Percentiles rank a stretch among this genome's conserved stretches.
These are phyloP conservation scores for Nomada lathburiana DNA, from an alignment of 2,888 invertebrate genomes.

Conservation along the genomic window DNA sequence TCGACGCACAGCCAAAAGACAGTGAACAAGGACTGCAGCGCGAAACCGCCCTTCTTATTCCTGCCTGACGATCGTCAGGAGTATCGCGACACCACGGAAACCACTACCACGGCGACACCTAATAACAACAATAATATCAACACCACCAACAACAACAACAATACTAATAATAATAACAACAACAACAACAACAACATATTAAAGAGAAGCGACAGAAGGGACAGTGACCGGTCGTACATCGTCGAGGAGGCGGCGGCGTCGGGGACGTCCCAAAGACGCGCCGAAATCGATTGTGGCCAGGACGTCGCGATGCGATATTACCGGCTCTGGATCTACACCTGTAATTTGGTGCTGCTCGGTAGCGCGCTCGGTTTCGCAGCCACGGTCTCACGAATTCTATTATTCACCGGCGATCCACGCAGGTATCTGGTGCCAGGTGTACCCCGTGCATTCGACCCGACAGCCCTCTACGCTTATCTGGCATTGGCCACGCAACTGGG, in stretches of 20 bases:
- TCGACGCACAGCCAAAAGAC: conserved; percentile 82
- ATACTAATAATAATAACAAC: conserved; percentile 61
- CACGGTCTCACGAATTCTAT: conserved; percentile 89
- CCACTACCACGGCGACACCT: conserved; percentile 60
- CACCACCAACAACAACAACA: conserved; percentile 64
- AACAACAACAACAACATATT: conserved; percentile 61
- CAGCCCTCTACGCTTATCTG: conserved; percentile 93
- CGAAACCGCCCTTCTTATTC: conserved; percentile 79
- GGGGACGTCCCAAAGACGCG: conserved; percentile 73
- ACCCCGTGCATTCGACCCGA: conserved; percentile 90
- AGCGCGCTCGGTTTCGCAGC: conserved; percentile 93
- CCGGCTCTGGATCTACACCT: conserved; percentile 96
- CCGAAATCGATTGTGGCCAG: conserved; percentile 85
- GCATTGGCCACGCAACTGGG: conserved; percentile 91
- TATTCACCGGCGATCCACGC: conserved; percentile 88
- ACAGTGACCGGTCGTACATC: conserved; percentile 55
- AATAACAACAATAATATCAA: conserved; percentile 64
- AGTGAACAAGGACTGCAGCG: conserved; percentile 78
- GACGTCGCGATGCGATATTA: conserved; percentile 91
- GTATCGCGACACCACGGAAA: conserved; percentile 65
- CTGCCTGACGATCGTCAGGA: conserved; percentile 76
- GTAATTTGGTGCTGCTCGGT: conserved; percentile 94
- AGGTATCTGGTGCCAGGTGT: conserved; percentile 90
- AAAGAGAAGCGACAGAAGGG: conserved; percentile 53
- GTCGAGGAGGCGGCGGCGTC: conserved; percentile 70